A percentile compares a stretch with the other conserved stretches of the same genome.
Conservation (phyloP, 2,797 vertebrate species). For the Sternotherus odoratus region DNA sequence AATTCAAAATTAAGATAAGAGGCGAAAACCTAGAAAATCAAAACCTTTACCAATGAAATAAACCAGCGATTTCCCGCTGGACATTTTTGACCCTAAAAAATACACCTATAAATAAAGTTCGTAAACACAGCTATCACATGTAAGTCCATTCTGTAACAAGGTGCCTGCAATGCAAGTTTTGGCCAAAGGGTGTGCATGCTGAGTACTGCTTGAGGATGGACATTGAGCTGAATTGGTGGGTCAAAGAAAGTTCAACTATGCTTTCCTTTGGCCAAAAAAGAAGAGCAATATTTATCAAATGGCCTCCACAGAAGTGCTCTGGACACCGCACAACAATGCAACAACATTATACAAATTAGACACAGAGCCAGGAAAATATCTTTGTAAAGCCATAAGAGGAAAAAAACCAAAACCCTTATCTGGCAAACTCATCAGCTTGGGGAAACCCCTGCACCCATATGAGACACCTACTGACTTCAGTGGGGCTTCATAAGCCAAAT, state of each 20-base stretch:
- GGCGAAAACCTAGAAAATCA: background rate
- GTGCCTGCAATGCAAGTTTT: background rate
- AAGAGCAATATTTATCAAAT: background rate
- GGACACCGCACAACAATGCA: background rate
- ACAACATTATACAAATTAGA: background rate
- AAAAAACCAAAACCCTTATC: background rate
- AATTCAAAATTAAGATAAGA: background rate
- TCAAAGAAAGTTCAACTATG: background rate
- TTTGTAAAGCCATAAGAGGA: background rate
- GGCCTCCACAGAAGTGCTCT: background rate
- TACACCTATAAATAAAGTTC: background rate
- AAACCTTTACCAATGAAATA: background rate
- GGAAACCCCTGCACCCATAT: background rate
- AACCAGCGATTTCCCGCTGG: background rate
- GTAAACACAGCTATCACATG: background rate
- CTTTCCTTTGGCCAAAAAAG: background rate
- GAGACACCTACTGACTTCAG: background rate
- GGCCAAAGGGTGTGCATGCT: background rate
- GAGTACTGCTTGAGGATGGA: background rate
- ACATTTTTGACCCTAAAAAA: background rate
- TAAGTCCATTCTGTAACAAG: background rate
- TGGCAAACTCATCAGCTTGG: background rate
- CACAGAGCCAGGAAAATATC: background rate
- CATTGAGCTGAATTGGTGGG: accelerated
- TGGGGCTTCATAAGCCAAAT: background rate